A percentile compares a stretch with the other conserved stretches of the same genome.
Evolutionary conservation across 2,113 vertebrate species (phyloP).

Genomic region (Lepisosteus oculatus): DNA sequence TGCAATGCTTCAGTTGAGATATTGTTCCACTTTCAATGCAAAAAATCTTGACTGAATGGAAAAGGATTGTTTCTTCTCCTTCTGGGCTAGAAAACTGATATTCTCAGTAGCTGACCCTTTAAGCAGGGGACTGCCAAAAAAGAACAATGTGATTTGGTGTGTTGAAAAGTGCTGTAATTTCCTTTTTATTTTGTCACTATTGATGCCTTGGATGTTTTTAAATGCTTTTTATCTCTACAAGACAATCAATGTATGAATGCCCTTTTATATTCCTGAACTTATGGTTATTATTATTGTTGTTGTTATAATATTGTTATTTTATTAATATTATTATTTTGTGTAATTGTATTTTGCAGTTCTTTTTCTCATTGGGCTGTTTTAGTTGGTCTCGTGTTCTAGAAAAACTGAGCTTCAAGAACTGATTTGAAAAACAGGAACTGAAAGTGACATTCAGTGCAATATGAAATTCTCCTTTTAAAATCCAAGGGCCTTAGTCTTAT

Average conservation of each 20-base stretch:
- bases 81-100: too few species aligned
- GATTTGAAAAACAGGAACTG: too few species aligned
- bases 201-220: constrained; percentile 64
- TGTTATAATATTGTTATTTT: constrained; percentile 38
- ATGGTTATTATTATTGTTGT: constrained; percentile 54
- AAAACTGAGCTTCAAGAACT: too few species aligned
- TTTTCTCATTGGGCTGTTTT: constrained; percentile 41
- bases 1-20: too few species aligned
- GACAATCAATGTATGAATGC: constrained; percentile 71
- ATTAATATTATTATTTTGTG: constrained; percentile 25
- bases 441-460: too few species aligned
- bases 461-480: too few species aligned
- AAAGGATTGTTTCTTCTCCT: background rate
- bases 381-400: background rate
- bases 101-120: too few species aligned
- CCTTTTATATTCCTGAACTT: constrained; percentile 43
- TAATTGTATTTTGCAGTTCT: constrained; percentile 38
- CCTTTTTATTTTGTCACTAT: constrained; percentile 34
- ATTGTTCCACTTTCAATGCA: background rate
- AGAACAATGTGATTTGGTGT: too few species aligned
- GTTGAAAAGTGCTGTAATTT: too few species aligned
- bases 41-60: background rate
- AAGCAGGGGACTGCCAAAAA: too few species aligned
- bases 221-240: constrained; percentile 60
- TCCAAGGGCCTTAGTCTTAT: too few species aligned